Evolutionary conservation across 2,797 vertebrate genomes (phyloP), one percentile per base, ranked within the genome.

Genomic region (Pterois miles): DNA sequence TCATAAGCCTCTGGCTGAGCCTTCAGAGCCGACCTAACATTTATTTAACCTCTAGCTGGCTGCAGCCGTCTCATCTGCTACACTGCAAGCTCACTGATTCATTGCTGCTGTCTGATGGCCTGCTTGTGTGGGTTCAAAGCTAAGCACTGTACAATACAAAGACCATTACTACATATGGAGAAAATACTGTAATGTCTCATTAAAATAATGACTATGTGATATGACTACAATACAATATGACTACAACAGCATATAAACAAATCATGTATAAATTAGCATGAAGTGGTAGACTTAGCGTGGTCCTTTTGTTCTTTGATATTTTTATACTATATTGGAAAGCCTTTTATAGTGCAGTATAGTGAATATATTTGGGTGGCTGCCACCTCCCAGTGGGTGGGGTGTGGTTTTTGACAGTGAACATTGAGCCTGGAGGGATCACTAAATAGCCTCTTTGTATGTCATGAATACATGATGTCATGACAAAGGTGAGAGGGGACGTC

Each of bases 361-460:
- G 23, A 78, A 71, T n/a, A 22, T 66, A 20, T 58, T 65, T 79
- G 40, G 27, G 27, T 8, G 69, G 56, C 48, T 68, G 69, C 58
- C 79, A 68, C 64, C 33, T 69, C 56, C 40, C 65, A 59, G 78
- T 48, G 67, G 77, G 83, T 76, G 81, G 78, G 40, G 85, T 34
- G 74, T 80, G 84, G 75, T 56, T 81, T 72, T 46, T 65, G 36
- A 73, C 60, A 73, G 71, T 25, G 63, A 76, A 57, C 69, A 59
- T 25, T 68, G 13, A 73, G 76, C 85, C 87, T 78, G 71, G 22
- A 77, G 88, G 82, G 43, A 78, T 71, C 38, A 63, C 83, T 87
- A 87, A 90, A 88, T 75, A 78, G 76, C 38, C 82, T 84, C 71
- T 89, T 88, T 89, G 82, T 90, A 81, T 83, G 82, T 78, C 86